Base-by-base conservation (phyloP, 2,888 invertebrate genomes). In the Lampropteryx suffumata region DNA sequence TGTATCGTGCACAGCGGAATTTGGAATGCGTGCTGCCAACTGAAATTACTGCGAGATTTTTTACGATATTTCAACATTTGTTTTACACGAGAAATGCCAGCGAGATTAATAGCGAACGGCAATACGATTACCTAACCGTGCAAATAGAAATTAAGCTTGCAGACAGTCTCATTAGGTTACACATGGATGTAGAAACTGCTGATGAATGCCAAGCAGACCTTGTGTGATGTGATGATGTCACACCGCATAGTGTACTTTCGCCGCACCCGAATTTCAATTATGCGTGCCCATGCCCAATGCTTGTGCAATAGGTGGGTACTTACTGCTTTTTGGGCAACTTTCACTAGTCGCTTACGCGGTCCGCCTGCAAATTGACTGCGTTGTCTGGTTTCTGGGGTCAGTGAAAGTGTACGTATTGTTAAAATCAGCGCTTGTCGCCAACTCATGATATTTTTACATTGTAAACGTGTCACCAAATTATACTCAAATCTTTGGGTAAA, bases 261-360 rank as follows among this genome's bases (percentile, higher is more conserved):
- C 86, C 77, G 77, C 79, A 79, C 75, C 84, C 82, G 79, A 88
- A 87, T 84, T 86, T 82, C 75, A 82, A 86, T 88, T 81, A 83
- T 85, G 83, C 80, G 80, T 78, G 64, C 72, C 67, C 68, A 37
- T 78, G 64, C 72, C 67, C 68, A 37, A 39, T 74, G 76, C 84
- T 87, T 89, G 90, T 88, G 90, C 88, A 89, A 89, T 53, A 48
- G 52, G n/a, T n/a, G n/a, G n/a, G 39, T 84, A 84, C 27, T 83
- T 84, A 76, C 75, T 75, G 81, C 82, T 78, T 89, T 52, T 90
- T 89, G 79, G 87, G 79, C 80, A 82, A 87, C 90, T 90, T 90
- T 90, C 90, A 86, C 89, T 86, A 72, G 74, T 67, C 68, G 78
- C 81, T 83, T 84, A 88, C 87, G 87, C 82, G 81, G 73, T 71